Base-by-base conservation (phyloP, 2,888 invertebrate genomes). In the Microplitis manilae region DNA sequence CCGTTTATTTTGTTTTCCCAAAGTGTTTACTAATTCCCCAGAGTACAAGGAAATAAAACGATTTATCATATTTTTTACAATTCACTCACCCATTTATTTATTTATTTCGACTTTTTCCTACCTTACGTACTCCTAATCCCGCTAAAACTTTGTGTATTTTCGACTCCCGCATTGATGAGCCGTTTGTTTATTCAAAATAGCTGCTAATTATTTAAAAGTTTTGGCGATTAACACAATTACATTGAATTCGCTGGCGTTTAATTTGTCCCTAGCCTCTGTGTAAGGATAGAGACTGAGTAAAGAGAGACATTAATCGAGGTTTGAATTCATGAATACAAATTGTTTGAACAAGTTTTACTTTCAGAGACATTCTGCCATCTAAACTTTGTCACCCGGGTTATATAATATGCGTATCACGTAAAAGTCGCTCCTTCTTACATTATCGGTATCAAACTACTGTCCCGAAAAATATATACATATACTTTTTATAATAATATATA, bases 271-370 rank as follows among this genome's bases (percentile, higher is more conserved):
- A 75, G 38, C 8, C 41, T 40, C 13, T 40, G 40, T 20, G 13
- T 20, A n/a, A 13, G 60, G 50, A 64, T 50, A 30, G 62, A 40
- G 61, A 8, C 50, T 50, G 50, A 59, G 17, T 41, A 9, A 77
- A 73, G 67, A 41, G 67, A 59, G 69, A 77, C 74, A 77, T 71
- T 75, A 77, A 77, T 77, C 74, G 74, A 77, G 70, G 65, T 71
- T 77, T 74, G 85, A 86, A 86, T 86, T 85, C 86, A 85, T 86
- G 85, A 85, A 86, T 86, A 84, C 77, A 83, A 86, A 86, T 79
- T 81, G 81, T 85, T 79, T 80, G 77, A 79, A 73, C 80, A 79
- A 81, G 74, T 77, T 77, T 77, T 69, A 77, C 77, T 77, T 70
- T 69, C 64, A 81, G 38, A 40, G 62, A 15, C 73, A 13, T 41